These are phyloP conservation scores for Myopa testacea DNA, from an alignment of 2,888 invertebrate species.

Conservation along the genomic window DNA sequence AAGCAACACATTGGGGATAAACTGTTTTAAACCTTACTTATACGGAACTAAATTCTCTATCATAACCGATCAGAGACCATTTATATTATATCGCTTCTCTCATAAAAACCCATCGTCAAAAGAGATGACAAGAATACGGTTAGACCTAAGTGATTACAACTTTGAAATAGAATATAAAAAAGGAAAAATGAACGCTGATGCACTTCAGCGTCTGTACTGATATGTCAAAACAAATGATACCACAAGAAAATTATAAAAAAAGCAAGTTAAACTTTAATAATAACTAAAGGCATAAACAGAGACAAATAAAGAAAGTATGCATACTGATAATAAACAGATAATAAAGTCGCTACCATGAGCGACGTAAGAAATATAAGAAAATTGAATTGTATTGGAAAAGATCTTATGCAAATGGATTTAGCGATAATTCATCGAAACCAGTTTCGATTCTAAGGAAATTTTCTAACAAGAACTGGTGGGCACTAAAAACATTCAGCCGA, in stretches of 20 bases:
- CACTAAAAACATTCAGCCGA: no score
- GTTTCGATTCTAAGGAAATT: not conserved
- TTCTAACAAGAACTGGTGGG: no score
- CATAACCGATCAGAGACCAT: not conserved
- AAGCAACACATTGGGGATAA: conserved; percentile 7
- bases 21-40: not conserved
- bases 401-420: not conserved
- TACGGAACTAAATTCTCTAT: not conserved
- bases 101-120: conserved; percentile 4
- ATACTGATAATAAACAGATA: not conserved
- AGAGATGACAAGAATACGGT: conserved; percentile 7
- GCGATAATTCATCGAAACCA: not conserved
- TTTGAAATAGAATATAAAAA: not conserved
- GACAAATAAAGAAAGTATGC: not conserved
- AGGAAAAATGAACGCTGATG: not conserved
- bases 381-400: not conserved
- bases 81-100: not conserved
- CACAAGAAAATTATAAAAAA: not conserved
- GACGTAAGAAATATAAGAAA: not conserved
- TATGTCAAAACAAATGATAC: not conserved
- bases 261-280: not conserved
- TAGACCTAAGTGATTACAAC: not conserved
- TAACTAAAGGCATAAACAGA: not conserved
- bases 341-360: not conserved
- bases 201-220: not conserved